Conservation (phyloP, 2,888 invertebrate species). For the Maniola hyperantus region DNA sequence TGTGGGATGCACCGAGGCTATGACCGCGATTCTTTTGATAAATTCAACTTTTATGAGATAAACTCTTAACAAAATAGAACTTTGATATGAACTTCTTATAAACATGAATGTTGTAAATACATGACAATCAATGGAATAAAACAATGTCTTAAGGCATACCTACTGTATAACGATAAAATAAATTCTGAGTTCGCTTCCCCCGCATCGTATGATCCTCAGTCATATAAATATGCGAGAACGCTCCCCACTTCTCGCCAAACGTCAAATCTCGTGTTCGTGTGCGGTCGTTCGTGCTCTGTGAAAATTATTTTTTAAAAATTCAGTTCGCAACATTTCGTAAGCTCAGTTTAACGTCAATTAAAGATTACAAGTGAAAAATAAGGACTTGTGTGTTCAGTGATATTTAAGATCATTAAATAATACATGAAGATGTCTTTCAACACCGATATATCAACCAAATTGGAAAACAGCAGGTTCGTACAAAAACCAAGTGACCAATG, state of each 20-base stretch:
- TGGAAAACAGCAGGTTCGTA: constrained; percentile 82
- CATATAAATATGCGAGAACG: constrained; percentile 70
- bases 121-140: constrained; percentile 17
- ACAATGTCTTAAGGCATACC: constrained; percentile 23
- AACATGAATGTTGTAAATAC: constrained; percentile 10
- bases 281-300: constrained; percentile 59
- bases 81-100: not conserved
- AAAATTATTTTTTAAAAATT: constrained; percentile 48
- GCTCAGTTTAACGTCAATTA: constrained; percentile 60
- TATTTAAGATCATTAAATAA: constrained; percentile 75
- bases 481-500: constrained; percentile 32
- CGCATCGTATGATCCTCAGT: constrained; percentile 76
- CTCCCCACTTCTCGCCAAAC: constrained; percentile 76
- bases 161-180: constrained; percentile 49
- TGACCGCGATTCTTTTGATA: constrained; percentile 18
- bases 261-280: constrained; percentile 62
- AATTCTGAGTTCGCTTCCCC: constrained; percentile 66
- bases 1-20: constrained; percentile 61
- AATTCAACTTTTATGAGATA: constrained; percentile 24
- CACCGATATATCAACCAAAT: constrained; percentile 75
- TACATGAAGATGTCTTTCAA: constrained; percentile 80
- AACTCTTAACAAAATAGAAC: constrained; percentile 6
- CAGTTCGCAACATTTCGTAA: constrained; percentile 68
- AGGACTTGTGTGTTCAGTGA: constrained; percentile 79
- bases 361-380: constrained; percentile 56